phyloP scores from a whole-genome alignment of 2,888 invertebrate species.

The Bibio marci region DNA sequence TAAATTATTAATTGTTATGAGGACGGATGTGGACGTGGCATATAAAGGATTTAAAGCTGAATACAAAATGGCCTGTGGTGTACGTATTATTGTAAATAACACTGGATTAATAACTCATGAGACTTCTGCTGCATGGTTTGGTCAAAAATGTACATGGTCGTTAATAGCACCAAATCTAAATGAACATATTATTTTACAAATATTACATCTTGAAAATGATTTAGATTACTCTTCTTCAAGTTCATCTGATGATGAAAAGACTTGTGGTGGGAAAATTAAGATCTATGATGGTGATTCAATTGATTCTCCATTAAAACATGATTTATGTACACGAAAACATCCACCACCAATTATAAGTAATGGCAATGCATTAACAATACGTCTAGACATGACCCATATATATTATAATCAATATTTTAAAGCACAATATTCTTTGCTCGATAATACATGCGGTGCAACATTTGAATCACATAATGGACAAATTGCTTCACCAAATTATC shows the following conservation, averaged over 20 bases:
- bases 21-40: conserved; percentile 35
- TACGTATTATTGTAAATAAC: conserved; percentile 34
- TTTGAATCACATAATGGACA: conserved; percentile 40
- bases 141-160: conserved; percentile 59
- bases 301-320: conserved; percentile 43
- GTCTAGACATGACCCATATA: conserved; percentile 11
- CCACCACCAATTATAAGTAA: conserved; percentile 51
- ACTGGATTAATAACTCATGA: conserved; percentile 36
- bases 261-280: conserved; percentile 20
- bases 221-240: no score
- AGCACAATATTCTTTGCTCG: conserved; percentile 31
- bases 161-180: conserved; percentile 36
- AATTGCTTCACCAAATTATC: conserved; percentile 54
- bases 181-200: conserved; percentile 15
- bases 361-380: conserved; percentile 43
- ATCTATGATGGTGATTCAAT: conserved; percentile 52
- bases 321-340: conserved; percentile 36
- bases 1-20: conserved; percentile 46
- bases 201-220: background rate
- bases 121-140: conserved; percentile 21
- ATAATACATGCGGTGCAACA: conserved; percentile 45
- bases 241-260: background rate
- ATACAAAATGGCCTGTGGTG: conserved; percentile 53
- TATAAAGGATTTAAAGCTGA: conserved; percentile 64
- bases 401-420: conserved; percentile 13